Percentiles rank a stretch among this genome's conserved stretches.
Conservation (phyloP, 1,140 invertebrate species). For the Nomia melanderi region DNA sequence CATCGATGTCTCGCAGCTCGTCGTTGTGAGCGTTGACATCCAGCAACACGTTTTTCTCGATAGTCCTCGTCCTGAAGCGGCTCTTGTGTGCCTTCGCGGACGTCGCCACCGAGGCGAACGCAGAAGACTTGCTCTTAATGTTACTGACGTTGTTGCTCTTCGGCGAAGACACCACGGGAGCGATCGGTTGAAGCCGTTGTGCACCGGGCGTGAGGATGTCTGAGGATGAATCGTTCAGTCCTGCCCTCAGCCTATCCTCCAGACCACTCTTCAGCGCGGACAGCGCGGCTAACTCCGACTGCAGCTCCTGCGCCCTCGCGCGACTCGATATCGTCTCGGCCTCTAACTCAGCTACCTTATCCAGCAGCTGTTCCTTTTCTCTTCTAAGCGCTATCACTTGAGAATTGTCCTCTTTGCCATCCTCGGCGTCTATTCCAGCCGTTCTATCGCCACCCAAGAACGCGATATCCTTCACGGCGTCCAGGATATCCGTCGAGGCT, state of each 20-base stretch:
- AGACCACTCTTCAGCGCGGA: conserved; percentile 83
- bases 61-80: conserved; percentile 78
- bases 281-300: conserved; percentile 83
- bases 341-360: conserved; percentile 87
- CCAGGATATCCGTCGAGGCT: conserved; percentile 76
- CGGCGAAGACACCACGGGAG: conserved; percentile 58
- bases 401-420: not conserved
- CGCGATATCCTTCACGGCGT: conserved; percentile 75
- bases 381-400: conserved; percentile 81
- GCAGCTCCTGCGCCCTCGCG: conserved; percentile 84
- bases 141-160: conserved; percentile 60
- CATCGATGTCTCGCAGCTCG: conserved; percentile 58
- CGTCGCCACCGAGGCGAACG: conserved; percentile 68
- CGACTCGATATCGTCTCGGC: conserved; percentile 85
- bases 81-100: conserved; percentile 71
- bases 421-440: conserved; percentile 11
- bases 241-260: conserved; percentile 84
- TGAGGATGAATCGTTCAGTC: conserved; percentile 67
- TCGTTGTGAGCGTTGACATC: conserved; percentile 60
- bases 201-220: conserved; percentile 60
- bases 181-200: conserved; percentile 70
- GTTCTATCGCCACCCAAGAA: conserved; percentile 28
- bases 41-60: conserved; percentile 77
- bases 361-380: conserved; percentile 87
- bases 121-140: conserved; percentile 72